Evolutionary conservation across 2,888 invertebrate genomes (phyloP).

Genomic region (Erebia ligea): DNA sequence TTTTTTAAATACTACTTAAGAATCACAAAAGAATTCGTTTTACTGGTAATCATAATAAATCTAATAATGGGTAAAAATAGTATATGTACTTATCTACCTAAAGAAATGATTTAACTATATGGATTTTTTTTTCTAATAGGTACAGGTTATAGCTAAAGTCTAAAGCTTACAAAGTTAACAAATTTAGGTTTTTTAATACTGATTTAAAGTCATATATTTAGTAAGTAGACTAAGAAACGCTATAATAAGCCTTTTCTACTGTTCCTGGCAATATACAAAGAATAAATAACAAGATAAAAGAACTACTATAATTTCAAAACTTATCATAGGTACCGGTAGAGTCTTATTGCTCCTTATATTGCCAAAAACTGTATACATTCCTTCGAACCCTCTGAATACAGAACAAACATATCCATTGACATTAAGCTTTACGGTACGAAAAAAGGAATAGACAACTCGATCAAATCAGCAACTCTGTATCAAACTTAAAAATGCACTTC

Average conservation of each 20-base stretch:
- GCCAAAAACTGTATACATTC: constrained; percentile 2
- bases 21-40: too few relatives aligned
- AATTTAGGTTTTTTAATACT: constrained; percentile 6
- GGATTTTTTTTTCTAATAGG: too few relatives aligned
- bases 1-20: too few relatives aligned
- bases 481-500: too few relatives aligned
- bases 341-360: background rate
- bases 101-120: too few relatives aligned
- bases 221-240: constrained; percentile 39
- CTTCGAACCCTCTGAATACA: background rate
- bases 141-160: background rate
- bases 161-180: background rate
- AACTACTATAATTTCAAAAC: background rate
- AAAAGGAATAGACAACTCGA: too few relatives aligned
- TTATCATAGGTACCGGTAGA: too few relatives aligned
- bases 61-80: too few relatives aligned
- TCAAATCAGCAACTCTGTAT: too few relatives aligned
- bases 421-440: too few relatives aligned
- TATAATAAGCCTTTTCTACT: constrained; percentile 57
- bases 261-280: background rate
- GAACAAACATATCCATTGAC: background rate
- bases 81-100: too few relatives aligned
- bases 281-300: background rate
- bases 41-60: too few relatives aligned
- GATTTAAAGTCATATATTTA: background rate